A percentile compares a stretch with the other conserved stretches of the same genome.
phyloP scores from a whole-genome alignment of 2,888 invertebrate species.

The Heliconius ethilla region DNA sequence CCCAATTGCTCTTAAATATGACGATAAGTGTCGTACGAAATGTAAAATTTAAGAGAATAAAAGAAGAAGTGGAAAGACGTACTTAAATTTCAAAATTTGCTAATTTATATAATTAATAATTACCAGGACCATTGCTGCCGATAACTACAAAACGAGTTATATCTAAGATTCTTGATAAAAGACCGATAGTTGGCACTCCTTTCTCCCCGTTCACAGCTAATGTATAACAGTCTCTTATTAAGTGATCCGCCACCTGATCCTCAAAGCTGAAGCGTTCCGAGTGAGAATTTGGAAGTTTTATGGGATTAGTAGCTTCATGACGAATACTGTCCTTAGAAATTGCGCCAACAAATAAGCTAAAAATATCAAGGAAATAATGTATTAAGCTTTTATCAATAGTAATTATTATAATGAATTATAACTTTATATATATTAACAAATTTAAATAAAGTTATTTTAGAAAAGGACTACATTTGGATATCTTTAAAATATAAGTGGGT shows the following conservation, averaged over 20 bases:
- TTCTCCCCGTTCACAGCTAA: slow-evolving; percentile 58
- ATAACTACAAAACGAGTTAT: slow-evolving; percentile 88
- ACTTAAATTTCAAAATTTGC: too few species aligned
- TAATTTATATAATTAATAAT: slow-evolving; percentile 1
- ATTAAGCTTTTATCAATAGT: background rate
- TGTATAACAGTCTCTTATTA: slow-evolving; percentile 86
- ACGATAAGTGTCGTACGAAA: too few species aligned
- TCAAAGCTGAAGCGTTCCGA: slow-evolving; percentile 79
- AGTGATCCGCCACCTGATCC: slow-evolving; percentile 65
- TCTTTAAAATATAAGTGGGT: background rate
- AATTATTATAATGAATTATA: too few species aligned
- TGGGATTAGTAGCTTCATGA: slow-evolving; percentile 62
- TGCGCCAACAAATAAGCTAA: slow-evolving; percentile 50
- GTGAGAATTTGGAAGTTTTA: slow-evolving; percentile 45
- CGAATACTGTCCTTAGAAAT: slow-evolving; percentile 74
- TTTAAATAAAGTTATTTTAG: background rate
- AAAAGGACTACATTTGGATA: background rate
- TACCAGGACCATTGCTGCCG: slow-evolving; percentile 42
- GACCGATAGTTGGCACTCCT: slow-evolving; percentile 82
- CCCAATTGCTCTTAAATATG: too few species aligned
- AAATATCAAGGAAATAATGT: background rate
- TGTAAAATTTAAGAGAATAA: too few species aligned
- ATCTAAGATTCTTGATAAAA: slow-evolving; percentile 88
- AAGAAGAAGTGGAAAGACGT: too few species aligned
- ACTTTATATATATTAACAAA: background rate